Percentiles rank a stretch among this genome's conserved stretches.
Conservation (phyloP, 2,888 invertebrate species). For the Drosophila mettleri region DNA sequence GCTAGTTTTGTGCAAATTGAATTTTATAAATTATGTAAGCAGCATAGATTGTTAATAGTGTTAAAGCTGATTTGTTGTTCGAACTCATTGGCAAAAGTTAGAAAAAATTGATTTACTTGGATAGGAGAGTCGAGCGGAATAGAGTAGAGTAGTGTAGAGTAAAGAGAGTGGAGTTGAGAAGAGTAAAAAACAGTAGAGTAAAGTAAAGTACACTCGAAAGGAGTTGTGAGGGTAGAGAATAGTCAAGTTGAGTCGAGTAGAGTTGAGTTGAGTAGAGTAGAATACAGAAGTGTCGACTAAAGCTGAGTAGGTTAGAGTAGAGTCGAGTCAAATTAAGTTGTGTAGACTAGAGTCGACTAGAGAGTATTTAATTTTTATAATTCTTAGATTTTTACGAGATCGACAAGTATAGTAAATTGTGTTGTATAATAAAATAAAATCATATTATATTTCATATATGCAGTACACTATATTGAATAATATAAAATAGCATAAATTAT, state of each 20-base stretch:
- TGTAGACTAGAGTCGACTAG: not conserved
- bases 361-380: no score
- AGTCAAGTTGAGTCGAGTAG: not conserved
- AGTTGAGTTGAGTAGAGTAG: not conserved
- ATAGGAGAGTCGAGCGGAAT: no score
- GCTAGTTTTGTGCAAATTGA: constrained; percentile 22
- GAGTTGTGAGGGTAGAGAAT: not conserved
- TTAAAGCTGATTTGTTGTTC: not conserved
- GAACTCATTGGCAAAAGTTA: not conserved
- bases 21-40: constrained; percentile 38
- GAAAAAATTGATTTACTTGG: no score
- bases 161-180: no score
- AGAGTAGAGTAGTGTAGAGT: not conserved
- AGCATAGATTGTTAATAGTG: constrained; percentile 10
- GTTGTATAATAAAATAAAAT: no score
- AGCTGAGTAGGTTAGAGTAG: no score
- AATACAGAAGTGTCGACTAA: no score
- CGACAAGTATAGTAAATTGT: not conserved
- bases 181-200: not conserved
- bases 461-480: not conserved
- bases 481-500: no score
- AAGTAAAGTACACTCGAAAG: no score
- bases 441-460: no score
- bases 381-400: not conserved
- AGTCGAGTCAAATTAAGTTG: no score